These are phyloP conservation scores for Ornithorhynchus anatinus DNA, from an alignment of 2,113 vertebrate genomes.

Conservation along the genomic window DNA sequence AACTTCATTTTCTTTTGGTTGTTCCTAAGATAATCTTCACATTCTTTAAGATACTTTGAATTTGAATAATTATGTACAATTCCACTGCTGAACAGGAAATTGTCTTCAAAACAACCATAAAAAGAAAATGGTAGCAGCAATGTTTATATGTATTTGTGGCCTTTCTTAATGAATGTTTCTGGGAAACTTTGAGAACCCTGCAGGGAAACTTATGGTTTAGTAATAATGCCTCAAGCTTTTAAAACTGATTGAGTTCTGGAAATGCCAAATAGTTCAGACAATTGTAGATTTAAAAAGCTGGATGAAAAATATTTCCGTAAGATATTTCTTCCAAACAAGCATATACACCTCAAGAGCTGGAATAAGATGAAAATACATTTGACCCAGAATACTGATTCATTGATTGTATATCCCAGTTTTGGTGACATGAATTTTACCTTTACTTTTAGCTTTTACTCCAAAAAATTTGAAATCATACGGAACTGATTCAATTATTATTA, in stretches of 20 bases:
- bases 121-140: constrained; percentile 49
- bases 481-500: neutral
- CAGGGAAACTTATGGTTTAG: constrained; percentile 58
- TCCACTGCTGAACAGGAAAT: constrained; percentile 49
- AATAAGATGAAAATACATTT: constrained; percentile 55
- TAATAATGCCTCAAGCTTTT: constrained; percentile 70
- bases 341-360: constrained; percentile 51
- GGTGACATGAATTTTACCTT: neutral
- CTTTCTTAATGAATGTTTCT: constrained; percentile 65
- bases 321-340: constrained; percentile 51
- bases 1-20: constrained; percentile 37
- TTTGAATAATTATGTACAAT: constrained; percentile 54
- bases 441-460: constrained; percentile 11
- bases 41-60: constrained; percentile 34
- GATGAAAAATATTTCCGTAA: constrained; percentile 54
- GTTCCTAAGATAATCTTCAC: constrained; percentile 27
- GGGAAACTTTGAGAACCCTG: constrained; percentile 60
- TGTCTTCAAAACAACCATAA: constrained; percentile 34
- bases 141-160: constrained; percentile 46
- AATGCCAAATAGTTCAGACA: constrained; percentile 66
- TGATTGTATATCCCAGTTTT: constrained; percentile 3
- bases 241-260: constrained; percentile 68
- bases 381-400: constrained; percentile 49
- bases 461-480: constrained; percentile 17
- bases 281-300: constrained; percentile 59